phyloP scores from a whole-genome alignment of 2,888 invertebrate genomes.

The Bembecia ichneumoniformis region DNA sequence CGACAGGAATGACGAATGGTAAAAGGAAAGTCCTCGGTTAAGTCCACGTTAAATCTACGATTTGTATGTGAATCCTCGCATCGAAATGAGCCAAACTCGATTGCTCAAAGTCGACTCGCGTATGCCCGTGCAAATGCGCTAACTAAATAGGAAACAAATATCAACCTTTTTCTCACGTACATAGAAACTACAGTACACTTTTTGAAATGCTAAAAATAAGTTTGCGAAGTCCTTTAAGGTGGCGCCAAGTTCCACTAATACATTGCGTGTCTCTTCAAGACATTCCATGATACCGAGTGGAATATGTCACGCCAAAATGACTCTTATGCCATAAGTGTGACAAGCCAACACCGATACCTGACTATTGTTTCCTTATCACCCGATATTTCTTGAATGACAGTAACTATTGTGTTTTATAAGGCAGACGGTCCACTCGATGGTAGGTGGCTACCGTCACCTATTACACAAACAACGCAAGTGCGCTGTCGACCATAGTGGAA shows the following conservation, averaged over 20 bases:
- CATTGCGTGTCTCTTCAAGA: conserved; percentile 30
- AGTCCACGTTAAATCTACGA: conserved; percentile 42
- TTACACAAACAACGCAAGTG: no score
- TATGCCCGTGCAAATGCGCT: conserved; percentile 15
- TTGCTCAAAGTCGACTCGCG: conserved; percentile 42
- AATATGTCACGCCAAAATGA: conserved; percentile 31
- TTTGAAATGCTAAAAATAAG: conserved; percentile 13
- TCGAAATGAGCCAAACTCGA: conserved; percentile 41
- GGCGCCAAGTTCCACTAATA: conserved; percentile 45
- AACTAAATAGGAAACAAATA: neutral
- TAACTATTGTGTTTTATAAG: neutral
- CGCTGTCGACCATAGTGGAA: no score
- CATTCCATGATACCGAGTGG: conserved; percentile 26
- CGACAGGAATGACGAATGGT: conserved; percentile 57
- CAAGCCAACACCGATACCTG: neutral
- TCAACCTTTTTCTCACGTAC: neutral
- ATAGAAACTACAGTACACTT: neutral
- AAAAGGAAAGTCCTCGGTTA: conserved; percentile 58
- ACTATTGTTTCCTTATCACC: neutral
- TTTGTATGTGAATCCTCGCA: conserved; percentile 50
- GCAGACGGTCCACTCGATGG: no score
- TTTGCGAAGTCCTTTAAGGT: conserved; percentile 30
- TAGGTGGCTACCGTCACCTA: no score
- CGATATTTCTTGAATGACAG: conserved; percentile 1
- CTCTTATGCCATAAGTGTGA: conserved; percentile 18